phyloP scores from a whole-genome alignment of 2,797 vertebrate genomes.

The Protosalanx chinensis region DNA sequence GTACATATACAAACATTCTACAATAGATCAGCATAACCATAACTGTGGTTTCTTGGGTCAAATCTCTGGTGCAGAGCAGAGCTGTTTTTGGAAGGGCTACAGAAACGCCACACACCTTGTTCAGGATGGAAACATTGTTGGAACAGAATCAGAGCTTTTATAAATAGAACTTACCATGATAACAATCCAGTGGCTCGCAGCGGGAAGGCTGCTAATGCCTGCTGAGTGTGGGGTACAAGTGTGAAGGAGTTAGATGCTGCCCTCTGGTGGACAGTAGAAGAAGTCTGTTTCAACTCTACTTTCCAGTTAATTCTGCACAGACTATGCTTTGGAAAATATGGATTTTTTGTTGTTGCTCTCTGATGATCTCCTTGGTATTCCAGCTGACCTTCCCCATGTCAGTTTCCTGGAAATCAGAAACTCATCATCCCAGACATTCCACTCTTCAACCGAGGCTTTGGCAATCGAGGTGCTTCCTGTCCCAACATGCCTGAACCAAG shows the following conservation, averaged over 20 bases:
- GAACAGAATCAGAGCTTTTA: slow-evolving; percentile 66
- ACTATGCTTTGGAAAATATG: background rate
- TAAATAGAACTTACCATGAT: slow-evolving; percentile 62
- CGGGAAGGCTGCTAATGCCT: slow-evolving; percentile 43
- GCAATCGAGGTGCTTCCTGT: background rate
- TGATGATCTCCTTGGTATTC: background rate
- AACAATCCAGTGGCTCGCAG: slow-evolving; percentile 50
- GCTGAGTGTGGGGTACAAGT: slow-evolving; percentile 26
- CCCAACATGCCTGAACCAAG: slow-evolving; percentile 7
- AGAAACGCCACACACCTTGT: slow-evolving; percentile 19
- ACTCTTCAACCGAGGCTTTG: too few relatives aligned
- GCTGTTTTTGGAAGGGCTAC: slow-evolving; percentile 18
- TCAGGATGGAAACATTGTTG: slow-evolving; percentile 48
- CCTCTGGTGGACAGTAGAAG: slow-evolving; percentile 54
- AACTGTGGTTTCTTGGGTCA: background rate
- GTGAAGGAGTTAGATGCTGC: slow-evolving; percentile 47
- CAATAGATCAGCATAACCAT: slow-evolving; percentile 10
- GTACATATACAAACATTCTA: too few relatives aligned
- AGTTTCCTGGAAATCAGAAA: too few relatives aligned
- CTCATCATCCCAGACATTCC: too few relatives aligned
- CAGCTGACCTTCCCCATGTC: too few relatives aligned
- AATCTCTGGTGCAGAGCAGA: background rate
- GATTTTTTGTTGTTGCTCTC: too few relatives aligned
- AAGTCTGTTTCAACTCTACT: too few relatives aligned
- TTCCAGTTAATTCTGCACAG: background rate